Evolutionary conservation across 2,797 vertebrate genomes (phyloP).

Genomic region (Columba guinea): DNA sequence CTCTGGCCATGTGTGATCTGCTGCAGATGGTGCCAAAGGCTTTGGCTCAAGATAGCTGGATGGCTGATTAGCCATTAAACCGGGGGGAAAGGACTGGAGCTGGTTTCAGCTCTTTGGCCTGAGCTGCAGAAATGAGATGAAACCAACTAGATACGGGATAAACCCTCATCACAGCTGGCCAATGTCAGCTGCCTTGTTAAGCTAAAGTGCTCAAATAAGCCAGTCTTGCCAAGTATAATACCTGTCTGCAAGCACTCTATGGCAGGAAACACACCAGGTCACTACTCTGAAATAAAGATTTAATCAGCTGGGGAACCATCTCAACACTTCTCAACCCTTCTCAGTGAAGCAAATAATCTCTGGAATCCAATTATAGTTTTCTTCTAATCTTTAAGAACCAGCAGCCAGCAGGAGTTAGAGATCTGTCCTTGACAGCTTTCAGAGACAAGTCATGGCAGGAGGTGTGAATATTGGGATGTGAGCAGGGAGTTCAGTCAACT

Average conservation of each 20-base stretch:
- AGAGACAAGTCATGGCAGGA: constrained; percentile 38
- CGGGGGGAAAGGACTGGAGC: neutral
- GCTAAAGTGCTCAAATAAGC: constrained; percentile 21
- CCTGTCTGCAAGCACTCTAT: constrained; percentile 16
- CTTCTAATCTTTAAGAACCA: constrained; percentile 54
- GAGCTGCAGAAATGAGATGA: constrained; percentile 44
- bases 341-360: constrained; percentile 40
- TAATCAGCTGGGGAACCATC: constrained; percentile 17
- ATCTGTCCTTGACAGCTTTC: constrained; percentile 52
- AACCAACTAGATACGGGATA: neutral
- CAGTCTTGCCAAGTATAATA: constrained; percentile 8
- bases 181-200: constrained; percentile 5
- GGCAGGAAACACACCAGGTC: neutral
- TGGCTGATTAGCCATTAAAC: constrained; percentile 8
- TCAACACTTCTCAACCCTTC: constrained; percentile 45
- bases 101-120: neutral
- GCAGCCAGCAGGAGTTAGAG: constrained; percentile 31
- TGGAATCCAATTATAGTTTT: constrained; percentile 67
- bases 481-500: neutral
- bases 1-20: neutral
- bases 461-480: neutral
- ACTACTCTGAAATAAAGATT: constrained; percentile 47
- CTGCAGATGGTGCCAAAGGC: neutral
- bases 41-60: neutral
- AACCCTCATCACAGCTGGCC: constrained; percentile 27